phyloP scores from a whole-genome alignment of 2,888 invertebrate genomes.

The Eupsilia transversa region DNA sequence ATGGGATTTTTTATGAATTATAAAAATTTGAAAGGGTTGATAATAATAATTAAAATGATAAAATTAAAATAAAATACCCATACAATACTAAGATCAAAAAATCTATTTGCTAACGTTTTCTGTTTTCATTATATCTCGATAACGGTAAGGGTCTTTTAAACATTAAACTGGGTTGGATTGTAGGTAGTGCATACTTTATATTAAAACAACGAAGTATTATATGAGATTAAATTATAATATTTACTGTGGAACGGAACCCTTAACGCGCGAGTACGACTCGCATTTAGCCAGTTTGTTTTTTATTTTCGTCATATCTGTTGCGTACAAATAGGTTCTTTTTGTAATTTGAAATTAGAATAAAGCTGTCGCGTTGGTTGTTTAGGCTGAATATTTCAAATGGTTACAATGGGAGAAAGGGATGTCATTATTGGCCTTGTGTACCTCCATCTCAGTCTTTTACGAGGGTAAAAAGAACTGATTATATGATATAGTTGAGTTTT shows the following conservation, averaged over 20 bases:
- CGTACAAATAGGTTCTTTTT: conserved; percentile 55
- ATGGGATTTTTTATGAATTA: too few relatives aligned
- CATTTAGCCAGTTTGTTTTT: conserved; percentile 1
- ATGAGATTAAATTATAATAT: neutral
- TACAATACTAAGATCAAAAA: neutral
- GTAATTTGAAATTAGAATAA: conserved; percentile 55
- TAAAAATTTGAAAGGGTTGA: too few relatives aligned
- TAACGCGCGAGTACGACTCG: neutral
- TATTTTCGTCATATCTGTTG: conserved; percentile 43
- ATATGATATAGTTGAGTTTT: conserved; percentile 3
- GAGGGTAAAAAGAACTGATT: neutral
- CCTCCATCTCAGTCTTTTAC: conserved; percentile 11
- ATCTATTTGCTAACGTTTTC: neutral
- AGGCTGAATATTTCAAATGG: conserved; percentile 13
- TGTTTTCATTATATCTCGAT: neutral
- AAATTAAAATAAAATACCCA: neutral
- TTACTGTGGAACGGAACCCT: neutral
- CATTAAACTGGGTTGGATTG: neutral
- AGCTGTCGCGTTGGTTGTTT: conserved; percentile 26
- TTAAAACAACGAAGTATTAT: too few relatives aligned
- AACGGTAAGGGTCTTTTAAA: neutral
- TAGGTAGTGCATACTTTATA: neutral
- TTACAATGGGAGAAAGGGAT: conserved; percentile 7
- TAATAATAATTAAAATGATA: neutral
- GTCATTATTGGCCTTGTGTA: neutral